These are phyloP conservation scores for Eutolmus rufibarbis DNA, from an alignment of 2,888 invertebrate genomes.

Conservation along the genomic window DNA sequence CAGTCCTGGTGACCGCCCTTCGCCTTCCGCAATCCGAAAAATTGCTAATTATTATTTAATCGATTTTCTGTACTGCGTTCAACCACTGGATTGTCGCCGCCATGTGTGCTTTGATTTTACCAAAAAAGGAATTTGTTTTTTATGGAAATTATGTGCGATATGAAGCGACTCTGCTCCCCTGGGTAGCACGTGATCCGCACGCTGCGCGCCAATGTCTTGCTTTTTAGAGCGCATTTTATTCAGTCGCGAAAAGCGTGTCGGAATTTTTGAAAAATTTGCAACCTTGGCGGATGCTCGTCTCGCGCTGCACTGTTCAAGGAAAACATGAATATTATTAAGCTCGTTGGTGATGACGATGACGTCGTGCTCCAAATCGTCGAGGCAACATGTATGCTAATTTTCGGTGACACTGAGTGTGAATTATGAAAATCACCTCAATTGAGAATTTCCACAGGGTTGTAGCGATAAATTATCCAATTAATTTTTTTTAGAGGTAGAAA, in stretches of 20 bases:
- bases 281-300: not conserved
- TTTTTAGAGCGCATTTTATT: not conserved
- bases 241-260: not conserved
- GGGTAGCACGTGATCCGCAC: not conserved
- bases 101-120: not conserved
- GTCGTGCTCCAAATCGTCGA: not conserved
- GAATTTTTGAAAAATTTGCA: not conserved
- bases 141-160: not conserved
- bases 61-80: not conserved
- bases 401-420: not conserved
- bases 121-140: not conserved
- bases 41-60: conserved; percentile 17
- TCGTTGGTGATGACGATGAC: not conserved
- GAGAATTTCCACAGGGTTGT: not conserved
- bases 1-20: not conserved
- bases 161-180: not conserved
- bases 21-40: not conserved
- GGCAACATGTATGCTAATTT: not conserved
- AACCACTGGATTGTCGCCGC: not conserved
- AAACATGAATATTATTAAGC: not conserved
- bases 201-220: not conserved
- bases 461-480: not conserved
- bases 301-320: not conserved
- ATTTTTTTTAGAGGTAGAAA: not conserved
- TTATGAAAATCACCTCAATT: not conserved